phyloP scores from a whole-genome alignment of 2,888 invertebrate genomes.

The Pseudeuparius sepicola region DNA sequence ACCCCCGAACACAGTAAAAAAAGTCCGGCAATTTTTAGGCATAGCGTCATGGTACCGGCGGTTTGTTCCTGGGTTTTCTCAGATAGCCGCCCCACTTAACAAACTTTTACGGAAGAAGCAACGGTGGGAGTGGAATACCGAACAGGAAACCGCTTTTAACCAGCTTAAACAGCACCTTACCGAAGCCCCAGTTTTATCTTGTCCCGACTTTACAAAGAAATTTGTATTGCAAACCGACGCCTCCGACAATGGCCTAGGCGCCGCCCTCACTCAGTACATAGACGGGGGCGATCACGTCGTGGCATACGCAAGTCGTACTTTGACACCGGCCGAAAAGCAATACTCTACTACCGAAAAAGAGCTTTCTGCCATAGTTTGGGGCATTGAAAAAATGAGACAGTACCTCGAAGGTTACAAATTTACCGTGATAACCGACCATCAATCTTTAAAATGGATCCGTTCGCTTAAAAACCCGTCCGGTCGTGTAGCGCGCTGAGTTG shows the following conservation, averaged over 20 bases:
- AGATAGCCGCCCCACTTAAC: conserved; percentile 9
- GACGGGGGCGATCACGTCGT: conserved; percentile 20
- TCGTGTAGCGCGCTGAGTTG: neutral
- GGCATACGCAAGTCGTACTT: conserved; percentile 3
- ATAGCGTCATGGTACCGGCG: conserved; percentile 28
- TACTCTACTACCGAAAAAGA: conserved; percentile 3
- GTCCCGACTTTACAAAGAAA: conserved; percentile 18
- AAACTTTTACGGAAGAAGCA: conserved; percentile 6
- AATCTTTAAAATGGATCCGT: neutral
- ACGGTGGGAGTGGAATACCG: conserved; percentile 6
- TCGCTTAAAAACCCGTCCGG: neutral
- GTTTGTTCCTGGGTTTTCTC: conserved; percentile 18
- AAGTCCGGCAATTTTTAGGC: conserved; percentile 27
- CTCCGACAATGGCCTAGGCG: conserved; percentile 21
- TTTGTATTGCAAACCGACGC: conserved; percentile 24
- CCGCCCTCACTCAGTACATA: conserved; percentile 19
- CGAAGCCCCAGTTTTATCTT: conserved; percentile 10
- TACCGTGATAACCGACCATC: conserved; percentile 1
- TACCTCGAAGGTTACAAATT: conserved; percentile 1
- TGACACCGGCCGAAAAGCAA: too few species aligned
- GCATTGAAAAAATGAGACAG: neutral
- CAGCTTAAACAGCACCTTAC: conserved; percentile 5
- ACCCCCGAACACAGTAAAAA: conserved; percentile 10
- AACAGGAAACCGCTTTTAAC: conserved; percentile 5
- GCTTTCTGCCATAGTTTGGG: neutral